Percentiles rank a stretch among this genome's conserved stretches.
Conservation (phyloP, 2,888 invertebrate species). For the Drosophila neonasuta region DNA sequence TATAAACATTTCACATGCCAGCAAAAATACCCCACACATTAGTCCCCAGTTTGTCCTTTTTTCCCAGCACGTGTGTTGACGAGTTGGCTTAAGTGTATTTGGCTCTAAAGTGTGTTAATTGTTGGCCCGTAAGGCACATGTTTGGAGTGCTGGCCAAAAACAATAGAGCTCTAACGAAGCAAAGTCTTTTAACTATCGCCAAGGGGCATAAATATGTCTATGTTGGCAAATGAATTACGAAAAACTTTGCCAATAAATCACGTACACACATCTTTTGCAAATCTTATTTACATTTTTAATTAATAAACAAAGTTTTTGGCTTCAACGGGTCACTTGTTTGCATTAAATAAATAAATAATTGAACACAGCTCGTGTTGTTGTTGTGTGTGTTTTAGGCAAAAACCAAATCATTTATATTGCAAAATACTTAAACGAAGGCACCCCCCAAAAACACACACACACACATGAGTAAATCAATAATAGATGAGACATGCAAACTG, state of each 20-base stretch:
- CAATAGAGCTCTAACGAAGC: conserved; percentile 50
- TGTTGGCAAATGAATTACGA: conserved; percentile 12
- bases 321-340: conserved; percentile 11
- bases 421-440: conserved; percentile 36
- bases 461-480: conserved; percentile 61
- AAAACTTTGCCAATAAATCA: conserved; percentile 58
- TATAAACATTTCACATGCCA: conserved; percentile 15
- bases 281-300: conserved; percentile 51
- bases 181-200: conserved; percentile 35
- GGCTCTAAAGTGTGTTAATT: conserved; percentile 45
- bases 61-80: background rate
- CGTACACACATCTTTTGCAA: conserved; percentile 15
- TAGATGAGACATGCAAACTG: conserved; percentile 60
- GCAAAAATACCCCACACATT: conserved; percentile 1
- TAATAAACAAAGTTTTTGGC: conserved; percentile 24
- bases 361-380: conserved; percentile 23
- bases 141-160: conserved; percentile 27
- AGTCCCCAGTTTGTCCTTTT: conserved; percentile 4
- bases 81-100: conserved; percentile 12
- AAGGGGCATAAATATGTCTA: conserved; percentile 23
- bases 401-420: conserved; percentile 41
- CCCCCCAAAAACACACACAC: background rate
- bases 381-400: conserved; percentile 3
- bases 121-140: conserved; percentile 30
- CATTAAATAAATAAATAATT: conserved; percentile 64